phyloP scores from a whole-genome alignment of 2,113 vertebrate species.

The Oxygymnocypris stewartii region DNA sequence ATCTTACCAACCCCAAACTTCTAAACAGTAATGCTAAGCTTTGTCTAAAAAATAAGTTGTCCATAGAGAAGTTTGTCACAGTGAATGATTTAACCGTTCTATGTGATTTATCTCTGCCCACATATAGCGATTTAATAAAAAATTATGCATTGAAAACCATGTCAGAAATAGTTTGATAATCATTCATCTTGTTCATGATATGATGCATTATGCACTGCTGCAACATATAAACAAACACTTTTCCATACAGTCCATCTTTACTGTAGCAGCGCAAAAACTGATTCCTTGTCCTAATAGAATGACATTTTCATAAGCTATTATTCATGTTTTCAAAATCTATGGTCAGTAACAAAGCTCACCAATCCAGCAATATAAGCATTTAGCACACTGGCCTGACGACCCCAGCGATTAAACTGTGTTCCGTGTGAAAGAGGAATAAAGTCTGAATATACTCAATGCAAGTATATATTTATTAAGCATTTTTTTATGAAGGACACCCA shows the following conservation, averaged over 20 bases:
- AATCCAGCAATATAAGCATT: background rate
- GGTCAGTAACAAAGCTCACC: background rate
- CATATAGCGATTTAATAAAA: background rate
- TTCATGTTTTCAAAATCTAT: background rate
- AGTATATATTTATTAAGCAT: background rate
- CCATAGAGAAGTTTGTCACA: background rate
- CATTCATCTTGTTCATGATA: conserved; percentile 20
- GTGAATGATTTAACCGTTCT: conserved; percentile 15
- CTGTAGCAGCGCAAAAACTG: background rate
- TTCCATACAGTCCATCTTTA: background rate
- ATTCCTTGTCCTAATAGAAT: background rate
- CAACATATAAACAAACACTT: background rate
- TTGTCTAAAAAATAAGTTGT: background rate
- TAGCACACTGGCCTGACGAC: background rate
- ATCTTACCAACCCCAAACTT: background rate
- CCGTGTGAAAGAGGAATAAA: background rate
- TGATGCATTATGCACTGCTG: conserved; percentile 4
- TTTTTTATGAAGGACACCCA: conserved; percentile 1
- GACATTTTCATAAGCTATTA: background rate
- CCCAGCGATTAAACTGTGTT: background rate
- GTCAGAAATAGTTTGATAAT: conserved; percentile 9
- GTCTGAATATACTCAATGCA: background rate
- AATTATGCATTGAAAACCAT: background rate
- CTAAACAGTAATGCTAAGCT: background rate
- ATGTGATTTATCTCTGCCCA: conserved; percentile 4